These are phyloP conservation scores for Phymatocera aterrima DNA, from an alignment of 2,888 invertebrate species.

Conservation along the genomic window DNA sequence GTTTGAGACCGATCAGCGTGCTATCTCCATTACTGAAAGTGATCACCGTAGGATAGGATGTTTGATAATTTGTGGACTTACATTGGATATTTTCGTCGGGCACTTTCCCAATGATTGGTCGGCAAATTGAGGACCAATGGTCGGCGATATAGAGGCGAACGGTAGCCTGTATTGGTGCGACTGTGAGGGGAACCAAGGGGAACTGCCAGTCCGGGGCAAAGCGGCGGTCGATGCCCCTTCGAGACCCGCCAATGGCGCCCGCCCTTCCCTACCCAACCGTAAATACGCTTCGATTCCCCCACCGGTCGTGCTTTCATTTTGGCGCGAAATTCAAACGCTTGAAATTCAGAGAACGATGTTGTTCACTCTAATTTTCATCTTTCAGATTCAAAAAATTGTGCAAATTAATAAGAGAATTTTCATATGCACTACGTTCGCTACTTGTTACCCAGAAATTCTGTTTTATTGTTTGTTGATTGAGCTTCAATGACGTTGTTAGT, in stretches of 20 bases:
- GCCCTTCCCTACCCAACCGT: conserved; percentile 35
- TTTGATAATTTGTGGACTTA: conserved; percentile 85
- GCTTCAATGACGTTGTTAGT: no score
- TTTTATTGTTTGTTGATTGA: no score
- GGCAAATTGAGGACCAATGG: conserved; percentile 91
- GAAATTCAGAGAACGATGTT: no score
- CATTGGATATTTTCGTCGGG: conserved; percentile 84
- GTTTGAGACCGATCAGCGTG: background rate
- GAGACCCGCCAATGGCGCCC: conserved; percentile 47
- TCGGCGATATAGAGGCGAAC: conserved; percentile 83
- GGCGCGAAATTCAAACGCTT: background rate
- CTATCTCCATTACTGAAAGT: conserved; percentile 56
- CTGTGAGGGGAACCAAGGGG: conserved; percentile 74
- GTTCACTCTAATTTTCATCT: no score
- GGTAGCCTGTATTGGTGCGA: conserved; percentile 85
- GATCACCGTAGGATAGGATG: conserved; percentile 73
- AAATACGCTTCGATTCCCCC: conserved; percentile 32
- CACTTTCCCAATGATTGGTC: conserved; percentile 94
- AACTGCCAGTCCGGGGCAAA: conserved; percentile 72
- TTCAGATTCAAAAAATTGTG: no score
- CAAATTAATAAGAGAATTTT: no score
- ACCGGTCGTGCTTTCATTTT: background rate
- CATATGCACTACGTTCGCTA: no score
- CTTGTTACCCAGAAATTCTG: no score
- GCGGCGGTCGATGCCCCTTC: conserved; percentile 60